A percentile compares a stretch with the other conserved stretches of the same genome.
phyloP scores from a whole-genome alignment of 2,888 invertebrate species.

The Dimorphilus gyrociliatus region DNA sequence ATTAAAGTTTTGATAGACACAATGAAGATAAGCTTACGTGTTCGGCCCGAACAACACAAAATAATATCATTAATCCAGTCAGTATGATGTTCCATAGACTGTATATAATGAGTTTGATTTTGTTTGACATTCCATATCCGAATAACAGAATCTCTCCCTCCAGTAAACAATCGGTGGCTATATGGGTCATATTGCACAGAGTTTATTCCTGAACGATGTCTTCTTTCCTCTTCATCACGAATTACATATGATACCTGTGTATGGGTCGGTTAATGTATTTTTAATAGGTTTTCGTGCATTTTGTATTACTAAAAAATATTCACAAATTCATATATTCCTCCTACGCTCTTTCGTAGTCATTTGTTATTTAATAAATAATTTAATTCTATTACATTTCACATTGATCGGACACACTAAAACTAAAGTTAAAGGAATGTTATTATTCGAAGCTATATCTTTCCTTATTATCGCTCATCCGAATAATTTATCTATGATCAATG shows the following conservation, averaged over 20 bases:
- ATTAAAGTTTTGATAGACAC: slow-evolving; percentile 1
- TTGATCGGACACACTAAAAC: too few species aligned
- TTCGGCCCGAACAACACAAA: slow-evolving; percentile 85
- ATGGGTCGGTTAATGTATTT: too few species aligned
- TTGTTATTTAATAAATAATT: too few species aligned
- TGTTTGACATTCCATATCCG: slow-evolving; percentile 52
- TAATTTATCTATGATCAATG: too few species aligned
- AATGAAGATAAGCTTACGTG: slow-evolving; percentile 46
- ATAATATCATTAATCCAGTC: slow-evolving; percentile 99
- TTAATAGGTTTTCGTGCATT: too few species aligned
- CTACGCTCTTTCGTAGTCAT: too few species aligned
- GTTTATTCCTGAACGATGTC: slow-evolving; percentile 87
- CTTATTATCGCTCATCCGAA: too few species aligned
- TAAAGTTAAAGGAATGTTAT: too few species aligned
- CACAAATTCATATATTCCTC: too few species aligned
- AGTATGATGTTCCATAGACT: slow-evolving; percentile 98
- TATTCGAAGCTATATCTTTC: too few species aligned
- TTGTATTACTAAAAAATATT: too few species aligned
- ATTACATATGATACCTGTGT: slow-evolving; percentile 96
- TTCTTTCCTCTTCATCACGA: slow-evolving; percentile 80
- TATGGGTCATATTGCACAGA: slow-evolving; percentile 79
- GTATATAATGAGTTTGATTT: slow-evolving; percentile 57
- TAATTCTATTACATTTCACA: too few species aligned
- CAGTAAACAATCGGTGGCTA: slow-evolving; percentile 75
- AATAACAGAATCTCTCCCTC: slow-evolving; percentile 90